These are phyloP conservation scores for Thalassoma bifasciatum DNA, from an alignment of 2,113 vertebrate genomes.

Conservation along the genomic window DNA sequence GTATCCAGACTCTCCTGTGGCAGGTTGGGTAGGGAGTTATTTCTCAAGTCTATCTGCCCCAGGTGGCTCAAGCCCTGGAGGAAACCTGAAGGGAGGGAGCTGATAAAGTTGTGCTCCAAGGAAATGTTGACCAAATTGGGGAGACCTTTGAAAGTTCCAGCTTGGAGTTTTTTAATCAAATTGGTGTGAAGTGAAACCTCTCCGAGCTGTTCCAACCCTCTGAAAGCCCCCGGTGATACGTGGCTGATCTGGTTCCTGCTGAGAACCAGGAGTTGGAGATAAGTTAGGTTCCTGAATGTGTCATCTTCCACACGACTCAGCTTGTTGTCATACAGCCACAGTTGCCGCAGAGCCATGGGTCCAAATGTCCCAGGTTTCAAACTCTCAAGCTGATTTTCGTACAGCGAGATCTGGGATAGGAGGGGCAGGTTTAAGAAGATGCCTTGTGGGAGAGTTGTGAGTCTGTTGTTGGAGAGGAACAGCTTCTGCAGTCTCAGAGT, in stretches of 20 bases:
- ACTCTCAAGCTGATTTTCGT: conserved; percentile 86
- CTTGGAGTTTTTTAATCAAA: conserved; percentile 77
- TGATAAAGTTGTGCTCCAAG: conserved; percentile 89
- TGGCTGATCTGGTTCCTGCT: conserved; percentile 87
- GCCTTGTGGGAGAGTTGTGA: conserved; percentile 83
- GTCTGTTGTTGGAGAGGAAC: conserved; percentile 89
- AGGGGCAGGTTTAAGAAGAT: conserved; percentile 85
- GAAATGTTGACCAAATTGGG: conserved; percentile 89
- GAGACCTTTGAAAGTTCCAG: conserved; percentile 81
- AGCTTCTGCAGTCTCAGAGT: conserved; percentile 87
- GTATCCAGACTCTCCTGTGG: conserved; percentile 82
- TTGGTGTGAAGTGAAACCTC: conserved; percentile 93
- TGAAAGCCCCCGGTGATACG: conserved; percentile 83
- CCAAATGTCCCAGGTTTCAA: conserved; percentile 86
- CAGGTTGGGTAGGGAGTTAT: conserved; percentile 88
- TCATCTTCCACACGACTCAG: conserved; percentile 82
- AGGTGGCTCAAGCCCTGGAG: conserved; percentile 80
- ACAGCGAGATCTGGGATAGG: conserved; percentile 88
- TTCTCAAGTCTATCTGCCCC: conserved; percentile 85
- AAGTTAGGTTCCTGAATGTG: conserved; percentile 87
- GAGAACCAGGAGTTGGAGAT: conserved; percentile 87
- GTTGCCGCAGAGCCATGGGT: conserved; percentile 82
- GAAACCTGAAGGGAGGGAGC: conserved; percentile 81
- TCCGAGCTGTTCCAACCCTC: conserved; percentile 83
- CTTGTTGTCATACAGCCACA: conserved; percentile 94